Base-by-base conservation (phyloP, 1,140 invertebrate species). In the Phymastichus coffea region DNA sequence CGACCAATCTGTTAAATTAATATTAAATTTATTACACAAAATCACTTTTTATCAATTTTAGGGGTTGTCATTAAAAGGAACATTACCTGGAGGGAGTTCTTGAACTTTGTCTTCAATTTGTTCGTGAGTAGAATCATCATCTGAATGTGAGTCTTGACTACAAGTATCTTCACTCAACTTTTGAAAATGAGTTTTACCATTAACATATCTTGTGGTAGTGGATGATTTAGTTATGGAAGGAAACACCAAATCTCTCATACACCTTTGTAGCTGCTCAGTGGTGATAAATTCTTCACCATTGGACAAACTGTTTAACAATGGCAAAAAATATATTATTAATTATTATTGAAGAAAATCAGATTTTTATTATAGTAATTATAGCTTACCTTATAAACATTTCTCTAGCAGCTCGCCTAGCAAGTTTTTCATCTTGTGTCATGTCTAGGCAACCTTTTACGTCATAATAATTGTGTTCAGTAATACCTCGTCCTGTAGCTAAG, bases 231-330 rank as follows among this genome's bases (percentile, higher is more conserved):
- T 72, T 4, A 15, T 66, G 59, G 77, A 74, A 63, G 77, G 73
- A 63, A 69, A 70, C 1, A 63, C 65, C 17, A 90, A 82, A 60
- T 87, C 82, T 8, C 86, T 80, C 76, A 89, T 88, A 61, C 83
- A 83, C 22, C 83, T 81, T 66, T 87, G 86, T 28, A 92, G 75
- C 69, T 91, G 91, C 33, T 87, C 88, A 37, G 87, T 91, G 38
- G 87, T 94, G 43, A 93, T 92, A 64, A 90, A 93, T 66, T 93
- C 88, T 72, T 90, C 88, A 10, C 91, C 91, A 74, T 91, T 91
- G 2, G 89, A 90, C 19, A 94, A 76, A 70, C 90, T 90, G 63
- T 3, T 33, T 8, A 17, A 19, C 4, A 49, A 33, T 49, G n/a
- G n/a, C 10, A 19, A 2, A 35, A 19, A 51, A 52, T 19, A 1